These are phyloP conservation scores for Vesta saturnalis DNA, from an alignment of 2,888 invertebrate species.

Conservation along the genomic window DNA sequence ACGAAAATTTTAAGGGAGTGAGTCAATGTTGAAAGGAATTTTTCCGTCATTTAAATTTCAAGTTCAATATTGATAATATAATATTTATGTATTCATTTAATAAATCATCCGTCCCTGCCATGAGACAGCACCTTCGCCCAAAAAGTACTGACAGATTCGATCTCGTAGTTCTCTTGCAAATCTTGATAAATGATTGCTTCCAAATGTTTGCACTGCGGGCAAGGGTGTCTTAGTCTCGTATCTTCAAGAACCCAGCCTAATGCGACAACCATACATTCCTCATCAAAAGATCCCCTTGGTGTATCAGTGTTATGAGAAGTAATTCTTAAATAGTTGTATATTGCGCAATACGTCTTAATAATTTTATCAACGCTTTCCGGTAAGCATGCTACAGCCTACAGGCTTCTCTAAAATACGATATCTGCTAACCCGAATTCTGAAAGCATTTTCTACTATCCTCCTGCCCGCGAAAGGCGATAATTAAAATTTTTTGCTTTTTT, in stretches of 20 bases:
- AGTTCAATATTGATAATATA: too few relatives aligned
- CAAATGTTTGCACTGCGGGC: not conserved
- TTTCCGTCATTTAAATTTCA: too few relatives aligned
- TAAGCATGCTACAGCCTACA: slow-evolving; percentile 25
- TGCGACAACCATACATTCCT: not conserved
- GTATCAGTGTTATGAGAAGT: slow-evolving; percentile 20
- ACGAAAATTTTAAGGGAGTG: too few relatives aligned
- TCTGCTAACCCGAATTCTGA: slow-evolving; percentile 25
- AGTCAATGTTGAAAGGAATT: too few relatives aligned
- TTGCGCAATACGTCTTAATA: slow-evolving; percentile 25
- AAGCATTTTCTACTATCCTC: too few relatives aligned
- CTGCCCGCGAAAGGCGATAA: not conserved
- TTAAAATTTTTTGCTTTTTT: not conserved
- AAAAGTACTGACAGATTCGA: not conserved
- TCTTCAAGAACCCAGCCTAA: slow-evolving; percentile 13
- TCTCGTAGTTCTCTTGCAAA: not conserved
- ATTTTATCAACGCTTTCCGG: slow-evolving; percentile 25
- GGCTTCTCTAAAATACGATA: slow-evolving; percentile 34
- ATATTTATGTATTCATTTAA: not conserved
- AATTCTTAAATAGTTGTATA: slow-evolving; percentile 30
- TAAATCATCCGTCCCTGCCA: not conserved
- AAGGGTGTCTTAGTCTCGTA: not conserved
- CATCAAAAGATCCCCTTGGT: slow-evolving; percentile 14
- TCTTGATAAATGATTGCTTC: slow-evolving; percentile 12
- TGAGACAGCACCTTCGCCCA: not conserved